Evolutionary conservation across 2,113 vertebrate species (phyloP).

Genomic region (Pleuronectes platessa): DNA sequence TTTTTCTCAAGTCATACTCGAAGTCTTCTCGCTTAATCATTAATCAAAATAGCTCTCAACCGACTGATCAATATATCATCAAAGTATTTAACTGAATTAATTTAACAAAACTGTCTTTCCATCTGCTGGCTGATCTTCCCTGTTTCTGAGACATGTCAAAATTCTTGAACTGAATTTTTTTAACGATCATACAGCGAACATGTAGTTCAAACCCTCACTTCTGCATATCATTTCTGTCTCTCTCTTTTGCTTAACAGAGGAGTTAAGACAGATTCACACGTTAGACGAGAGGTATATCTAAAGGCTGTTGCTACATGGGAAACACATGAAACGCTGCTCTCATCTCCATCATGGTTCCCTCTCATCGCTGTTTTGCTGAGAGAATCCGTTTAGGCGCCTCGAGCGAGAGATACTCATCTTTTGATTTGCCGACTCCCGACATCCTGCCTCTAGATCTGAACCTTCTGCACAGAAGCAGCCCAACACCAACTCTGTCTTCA

Average conservation of each 20-base stretch:
- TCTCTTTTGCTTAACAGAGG: background rate
- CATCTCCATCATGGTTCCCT: constrained; percentile 10
- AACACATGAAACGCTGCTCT: constrained; percentile 32
- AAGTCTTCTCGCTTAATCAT: background rate
- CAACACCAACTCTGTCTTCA: constrained; percentile 41
- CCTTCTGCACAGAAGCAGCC: background rate
- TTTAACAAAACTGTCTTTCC: background rate
- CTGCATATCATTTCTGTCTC: background rate
- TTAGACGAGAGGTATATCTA: constrained; percentile 9
- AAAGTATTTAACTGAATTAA: background rate
- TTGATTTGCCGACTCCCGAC: constrained; percentile 46
- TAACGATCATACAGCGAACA: no score
- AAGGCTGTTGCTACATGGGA: background rate
- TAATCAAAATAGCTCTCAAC: background rate
- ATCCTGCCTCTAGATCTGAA: constrained; percentile 40
- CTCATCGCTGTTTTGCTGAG: constrained; percentile 24
- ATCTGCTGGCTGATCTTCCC: background rate
- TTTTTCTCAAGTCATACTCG: background rate
- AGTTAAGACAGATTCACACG: constrained; percentile 7
- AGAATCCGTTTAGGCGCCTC: constrained; percentile 31
- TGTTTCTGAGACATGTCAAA: background rate
- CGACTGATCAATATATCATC: background rate
- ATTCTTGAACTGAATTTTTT: background rate
- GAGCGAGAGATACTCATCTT: constrained; percentile 39
- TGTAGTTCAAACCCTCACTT: background rate